Conservation (phyloP, 2,113 vertebrate genomes). For the Indicator maculatus region DNA sequence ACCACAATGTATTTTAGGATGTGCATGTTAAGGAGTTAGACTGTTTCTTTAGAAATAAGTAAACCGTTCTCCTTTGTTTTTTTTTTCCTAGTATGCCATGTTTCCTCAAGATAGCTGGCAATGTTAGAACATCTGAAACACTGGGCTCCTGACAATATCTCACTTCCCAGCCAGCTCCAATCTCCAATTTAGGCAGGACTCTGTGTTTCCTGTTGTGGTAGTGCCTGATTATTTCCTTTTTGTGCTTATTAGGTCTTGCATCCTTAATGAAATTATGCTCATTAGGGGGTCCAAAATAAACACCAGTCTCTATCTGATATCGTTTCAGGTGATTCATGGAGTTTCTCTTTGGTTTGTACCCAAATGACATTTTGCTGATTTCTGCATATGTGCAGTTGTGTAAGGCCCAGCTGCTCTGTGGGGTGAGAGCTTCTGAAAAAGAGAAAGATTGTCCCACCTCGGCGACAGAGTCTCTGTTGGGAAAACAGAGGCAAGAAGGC, state of each 20-base stretch:
- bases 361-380: background rate
- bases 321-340: background rate
- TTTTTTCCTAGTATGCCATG: background rate
- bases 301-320: background rate
- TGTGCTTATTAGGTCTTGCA: constrained; percentile 33
- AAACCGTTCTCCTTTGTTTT: background rate
- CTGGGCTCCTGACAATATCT: constrained; percentile 44
- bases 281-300: background rate
- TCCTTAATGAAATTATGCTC: constrained; percentile 20
- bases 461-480: background rate
- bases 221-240: constrained; percentile 44
- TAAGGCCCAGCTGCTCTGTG: accelerated
- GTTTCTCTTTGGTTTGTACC: background rate
- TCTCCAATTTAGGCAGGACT: constrained; percentile 7
- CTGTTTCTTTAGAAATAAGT: background rate
- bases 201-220: constrained; percentile 52
- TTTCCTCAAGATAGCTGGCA: background rate
- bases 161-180: constrained; percentile 52
- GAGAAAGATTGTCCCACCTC: background rate
- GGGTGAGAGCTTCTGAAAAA: accelerated
- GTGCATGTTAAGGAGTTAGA: background rate
- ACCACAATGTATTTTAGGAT: background rate
- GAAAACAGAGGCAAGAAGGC: background rate
- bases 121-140: background rate
- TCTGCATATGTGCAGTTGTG: background rate